Evolutionary conservation across 2,113 vertebrate genomes (phyloP).

Genomic region (Heterotilapia buettikoferi): DNA sequence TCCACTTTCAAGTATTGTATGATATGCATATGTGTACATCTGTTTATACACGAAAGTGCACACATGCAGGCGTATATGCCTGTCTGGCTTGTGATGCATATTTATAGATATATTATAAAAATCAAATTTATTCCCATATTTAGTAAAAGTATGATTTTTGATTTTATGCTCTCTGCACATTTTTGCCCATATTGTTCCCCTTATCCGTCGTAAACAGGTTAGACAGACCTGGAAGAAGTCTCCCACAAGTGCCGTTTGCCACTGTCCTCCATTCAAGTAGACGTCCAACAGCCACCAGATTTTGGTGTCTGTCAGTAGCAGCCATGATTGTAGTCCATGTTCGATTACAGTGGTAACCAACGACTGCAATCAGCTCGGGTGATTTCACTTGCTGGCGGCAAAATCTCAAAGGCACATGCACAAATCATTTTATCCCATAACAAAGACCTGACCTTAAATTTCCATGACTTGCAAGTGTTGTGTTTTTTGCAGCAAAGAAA

Average conservation of each 20-base stretch:
- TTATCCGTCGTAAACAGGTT: conserved; percentile 46
- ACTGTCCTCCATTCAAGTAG: conserved; percentile 38
- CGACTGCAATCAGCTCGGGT: neutral
- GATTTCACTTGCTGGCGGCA: neutral
- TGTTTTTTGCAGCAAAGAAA: neutral
- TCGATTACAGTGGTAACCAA: neutral
- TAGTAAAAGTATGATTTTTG: conserved; percentile 53
- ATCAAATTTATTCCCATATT: conserved; percentile 59
- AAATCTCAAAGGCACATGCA: neutral
- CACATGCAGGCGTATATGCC: conserved; percentile 34
- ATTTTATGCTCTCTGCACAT: conserved; percentile 43
- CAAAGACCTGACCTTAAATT: neutral
- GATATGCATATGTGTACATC: conserved; percentile 67
- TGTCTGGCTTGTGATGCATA: conserved; percentile 52
- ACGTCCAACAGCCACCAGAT: conserved; percentile 5
- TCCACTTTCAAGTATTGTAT: conserved; percentile 55
- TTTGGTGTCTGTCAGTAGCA: conserved; percentile 35
- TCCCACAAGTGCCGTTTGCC: conserved; percentile 73
- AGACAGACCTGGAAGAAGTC: conserved; percentile 58
- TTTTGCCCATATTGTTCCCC: conserved; percentile 14
- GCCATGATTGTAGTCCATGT: conserved; percentile 43
- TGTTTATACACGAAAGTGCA: conserved; percentile 62
- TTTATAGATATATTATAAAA: conserved; percentile 68
- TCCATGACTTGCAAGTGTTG: neutral
- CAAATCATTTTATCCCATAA: neutral